Conservation (phyloP, 1,140 invertebrate species). For the Diorhabda sublineata region DNA sequence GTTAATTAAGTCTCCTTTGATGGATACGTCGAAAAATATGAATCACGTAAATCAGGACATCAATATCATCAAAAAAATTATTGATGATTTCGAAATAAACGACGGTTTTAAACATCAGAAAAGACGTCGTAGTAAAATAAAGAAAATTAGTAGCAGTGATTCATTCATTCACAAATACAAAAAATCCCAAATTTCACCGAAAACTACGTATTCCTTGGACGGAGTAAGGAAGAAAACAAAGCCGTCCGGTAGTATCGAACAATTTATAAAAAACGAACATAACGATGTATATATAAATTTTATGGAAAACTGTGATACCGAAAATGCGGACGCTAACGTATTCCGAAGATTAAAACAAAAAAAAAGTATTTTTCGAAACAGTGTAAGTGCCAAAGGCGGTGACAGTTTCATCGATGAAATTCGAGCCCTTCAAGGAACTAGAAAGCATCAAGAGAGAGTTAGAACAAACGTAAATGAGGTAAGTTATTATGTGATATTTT, state of each 20-base stretch:
- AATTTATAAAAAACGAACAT: slow-evolving; percentile 23
- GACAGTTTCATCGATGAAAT: slow-evolving; percentile 33
- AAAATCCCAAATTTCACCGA: slow-evolving; percentile 33
- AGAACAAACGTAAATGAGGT: slow-evolving; percentile 42
- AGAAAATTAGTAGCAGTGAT: slow-evolving; percentile 26
- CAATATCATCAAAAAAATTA: slow-evolving; percentile 40
- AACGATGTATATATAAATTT: slow-evolving; percentile 39
- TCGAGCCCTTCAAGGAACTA: slow-evolving; percentile 27
- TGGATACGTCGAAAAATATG: slow-evolving; percentile 30
- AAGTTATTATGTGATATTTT: slow-evolving; percentile 12
- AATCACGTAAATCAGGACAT: slow-evolving; percentile 34
- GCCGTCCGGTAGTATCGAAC: slow-evolving; percentile 19
- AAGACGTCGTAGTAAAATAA: slow-evolving; percentile 25
- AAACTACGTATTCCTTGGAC: slow-evolving; percentile 22
- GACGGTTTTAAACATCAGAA: slow-evolving; percentile 1
- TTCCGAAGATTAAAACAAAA: slow-evolving; percentile 18
- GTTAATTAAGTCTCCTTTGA: slow-evolving; percentile 35
- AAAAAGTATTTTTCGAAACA: slow-evolving; percentile 27
- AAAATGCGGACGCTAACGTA: slow-evolving; percentile 36
- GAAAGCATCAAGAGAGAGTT: slow-evolving; percentile 36
- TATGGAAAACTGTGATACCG: slow-evolving; percentile 34
- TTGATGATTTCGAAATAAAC: slow-evolving; percentile 37
- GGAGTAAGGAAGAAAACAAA: slow-evolving; percentile 6
- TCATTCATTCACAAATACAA: slow-evolving; percentile 28
- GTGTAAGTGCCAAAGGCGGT: slow-evolving; percentile 13